These are phyloP conservation scores for Prionailurus bengalensis DNA, from an alignment of 2,113 vertebrate species.

Conservation along the genomic window DNA sequence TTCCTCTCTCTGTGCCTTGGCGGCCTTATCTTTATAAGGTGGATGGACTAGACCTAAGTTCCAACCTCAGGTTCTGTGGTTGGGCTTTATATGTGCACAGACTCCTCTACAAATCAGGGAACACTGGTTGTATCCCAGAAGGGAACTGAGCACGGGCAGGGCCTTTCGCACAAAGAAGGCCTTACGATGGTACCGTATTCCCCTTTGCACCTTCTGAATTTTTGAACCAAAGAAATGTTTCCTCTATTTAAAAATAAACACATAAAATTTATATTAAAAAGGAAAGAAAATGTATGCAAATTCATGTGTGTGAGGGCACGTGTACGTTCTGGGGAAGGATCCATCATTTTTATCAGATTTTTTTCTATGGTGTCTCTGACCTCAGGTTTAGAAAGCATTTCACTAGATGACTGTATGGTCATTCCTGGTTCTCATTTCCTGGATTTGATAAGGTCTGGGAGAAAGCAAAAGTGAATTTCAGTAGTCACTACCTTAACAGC, in stretches of 20 bases:
- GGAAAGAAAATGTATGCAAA: background rate
- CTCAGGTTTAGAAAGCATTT: constrained; percentile 36
- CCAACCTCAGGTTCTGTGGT: background rate
- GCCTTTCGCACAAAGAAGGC: background rate
- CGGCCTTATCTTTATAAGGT: background rate
- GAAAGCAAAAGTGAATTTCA: constrained; percentile 40
- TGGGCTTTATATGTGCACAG: background rate
- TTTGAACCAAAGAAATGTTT: constrained; percentile 42
- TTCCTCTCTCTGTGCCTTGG: background rate
- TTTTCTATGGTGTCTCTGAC: background rate
- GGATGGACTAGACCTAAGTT: background rate
- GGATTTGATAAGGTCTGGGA: background rate
- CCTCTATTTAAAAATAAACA: constrained; percentile 24
- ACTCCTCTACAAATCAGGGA: background rate
- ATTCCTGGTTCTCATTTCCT: background rate
- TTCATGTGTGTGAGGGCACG: background rate
- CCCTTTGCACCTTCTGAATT: constrained; percentile 9
- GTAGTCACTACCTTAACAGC: background rate
- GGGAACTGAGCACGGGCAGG: background rate
- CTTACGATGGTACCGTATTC: background rate
- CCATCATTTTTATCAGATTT: background rate
- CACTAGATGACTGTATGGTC: background rate
- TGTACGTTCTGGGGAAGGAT: background rate
- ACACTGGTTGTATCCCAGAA: background rate
- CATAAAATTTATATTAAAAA: background rate